A percentile compares a stretch with the other conserved stretches of the same genome.
Evolutionary conservation across 2,888 invertebrate species (phyloP).

Genomic region (Thera britannica): DNA sequence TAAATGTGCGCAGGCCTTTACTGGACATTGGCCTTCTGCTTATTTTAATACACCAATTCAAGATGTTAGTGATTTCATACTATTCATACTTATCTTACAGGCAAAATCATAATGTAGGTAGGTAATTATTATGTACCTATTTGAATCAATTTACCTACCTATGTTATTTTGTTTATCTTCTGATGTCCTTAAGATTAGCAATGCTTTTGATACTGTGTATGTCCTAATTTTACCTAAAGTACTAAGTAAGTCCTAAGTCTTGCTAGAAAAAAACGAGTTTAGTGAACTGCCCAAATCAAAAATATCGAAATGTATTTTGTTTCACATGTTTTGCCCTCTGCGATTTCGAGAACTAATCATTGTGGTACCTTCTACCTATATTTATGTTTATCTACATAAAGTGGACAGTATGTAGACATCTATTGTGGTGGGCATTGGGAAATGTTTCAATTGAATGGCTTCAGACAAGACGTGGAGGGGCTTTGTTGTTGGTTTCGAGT

Average conservation of each 20-base stretch:
- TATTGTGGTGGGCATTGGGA: slow-evolving; percentile 30
- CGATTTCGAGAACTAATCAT: slow-evolving; percentile 40
- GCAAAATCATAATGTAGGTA: background rate
- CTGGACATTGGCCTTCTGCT: too few relatives aligned
- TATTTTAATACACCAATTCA: background rate
- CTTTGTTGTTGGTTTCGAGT: slow-evolving; percentile 60
- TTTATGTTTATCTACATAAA: slow-evolving; percentile 18
- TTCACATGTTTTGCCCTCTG: slow-evolving; percentile 38
- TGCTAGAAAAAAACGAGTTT: background rate
- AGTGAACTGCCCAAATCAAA: slow-evolving; percentile 1
- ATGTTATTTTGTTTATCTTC: slow-evolving; percentile 12
- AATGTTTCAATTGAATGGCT: slow-evolving; percentile 60
- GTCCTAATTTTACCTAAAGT: background rate
- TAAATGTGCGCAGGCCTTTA: too few relatives aligned
- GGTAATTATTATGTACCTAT: background rate
- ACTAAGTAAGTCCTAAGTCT: background rate
- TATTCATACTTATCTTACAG: background rate
- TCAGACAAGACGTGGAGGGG: slow-evolving; percentile 47
- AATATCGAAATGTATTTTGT: slow-evolving; percentile 35
- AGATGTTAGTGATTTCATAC: too few relatives aligned
- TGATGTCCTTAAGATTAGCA: slow-evolving; percentile 16
- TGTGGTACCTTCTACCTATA: slow-evolving; percentile 29
- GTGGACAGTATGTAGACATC: slow-evolving; percentile 16
- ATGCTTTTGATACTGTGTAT: slow-evolving; percentile 16
- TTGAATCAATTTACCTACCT: background rate